A percentile compares a stretch with the other conserved stretches of the same genome.
Conservation (phyloP, 2,888 invertebrate species). For the Hirtodrosophila histrioides region DNA sequence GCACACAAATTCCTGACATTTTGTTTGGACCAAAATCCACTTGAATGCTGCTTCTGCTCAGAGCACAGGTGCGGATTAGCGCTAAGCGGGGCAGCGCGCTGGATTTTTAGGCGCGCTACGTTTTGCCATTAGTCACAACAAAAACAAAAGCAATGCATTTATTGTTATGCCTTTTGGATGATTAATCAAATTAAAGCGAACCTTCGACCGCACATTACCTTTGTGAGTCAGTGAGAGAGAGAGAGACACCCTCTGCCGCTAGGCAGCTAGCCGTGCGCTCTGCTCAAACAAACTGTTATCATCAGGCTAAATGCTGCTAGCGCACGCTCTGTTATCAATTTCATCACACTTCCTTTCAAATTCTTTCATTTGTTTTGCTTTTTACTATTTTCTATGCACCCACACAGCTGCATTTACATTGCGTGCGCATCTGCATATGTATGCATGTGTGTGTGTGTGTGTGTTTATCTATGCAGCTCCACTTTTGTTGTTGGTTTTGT, state of each 20-base stretch:
- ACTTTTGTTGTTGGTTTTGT: constrained; percentile 45
- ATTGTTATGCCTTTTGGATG: constrained; percentile 27
- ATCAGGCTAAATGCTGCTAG: constrained; percentile 36
- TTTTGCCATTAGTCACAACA: constrained; percentile 44
- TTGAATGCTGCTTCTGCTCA: constrained; percentile 42
- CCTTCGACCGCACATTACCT: constrained; percentile 38
- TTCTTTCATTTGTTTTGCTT: constrained; percentile 42
- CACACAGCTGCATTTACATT: constrained; percentile 31
- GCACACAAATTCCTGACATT: constrained; percentile 39
- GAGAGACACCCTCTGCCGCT: neutral
- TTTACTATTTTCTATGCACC: constrained; percentile 45
- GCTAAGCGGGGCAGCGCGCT: neutral
- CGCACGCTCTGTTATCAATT: constrained; percentile 55
- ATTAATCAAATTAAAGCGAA: constrained; percentile 50
- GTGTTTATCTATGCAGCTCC: constrained; percentile 65
- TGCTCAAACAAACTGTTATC: constrained; percentile 53
- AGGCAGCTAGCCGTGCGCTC: constrained; percentile 9
- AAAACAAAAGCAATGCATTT: constrained; percentile 11
- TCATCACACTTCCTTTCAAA: constrained; percentile 45
- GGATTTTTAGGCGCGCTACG: constrained; percentile 10
- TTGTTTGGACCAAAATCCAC: constrained; percentile 55
- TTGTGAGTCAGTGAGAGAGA: constrained; percentile 33
- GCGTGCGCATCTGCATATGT: constrained; percentile 15
- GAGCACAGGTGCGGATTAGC: constrained; percentile 56
- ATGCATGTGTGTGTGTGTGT: constrained; percentile 26